Conservation (phyloP, 2,797 vertebrate genomes). For the Sciurus carolinensis region DNA sequence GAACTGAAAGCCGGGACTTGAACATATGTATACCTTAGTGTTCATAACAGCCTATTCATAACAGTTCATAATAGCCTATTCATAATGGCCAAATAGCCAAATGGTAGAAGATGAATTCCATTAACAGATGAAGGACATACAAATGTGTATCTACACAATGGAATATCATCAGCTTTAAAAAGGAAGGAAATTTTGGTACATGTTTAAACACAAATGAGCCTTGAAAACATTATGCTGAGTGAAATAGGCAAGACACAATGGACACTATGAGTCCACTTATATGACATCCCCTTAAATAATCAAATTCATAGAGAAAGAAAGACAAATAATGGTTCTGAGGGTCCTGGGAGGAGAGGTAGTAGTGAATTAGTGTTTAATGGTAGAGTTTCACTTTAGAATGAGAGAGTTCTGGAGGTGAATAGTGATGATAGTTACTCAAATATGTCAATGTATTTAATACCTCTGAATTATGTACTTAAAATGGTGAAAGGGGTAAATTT, state of each 20-base stretch:
- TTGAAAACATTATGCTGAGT: not conserved
- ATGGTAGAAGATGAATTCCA: not conserved
- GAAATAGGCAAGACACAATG: not conserved
- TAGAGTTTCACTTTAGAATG: not conserved
- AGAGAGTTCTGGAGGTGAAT: not conserved
- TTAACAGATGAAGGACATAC: not conserved
- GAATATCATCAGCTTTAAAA: constrained; percentile 27
- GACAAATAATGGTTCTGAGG: not conserved
- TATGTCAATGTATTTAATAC: not conserved
- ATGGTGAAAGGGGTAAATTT: not conserved
- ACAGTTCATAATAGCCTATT: not conserved
- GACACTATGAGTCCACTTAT: not conserved
- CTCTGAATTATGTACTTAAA: not conserved
- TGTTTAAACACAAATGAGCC: not conserved
- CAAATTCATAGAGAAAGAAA: not conserved
- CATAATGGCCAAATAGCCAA: not conserved
- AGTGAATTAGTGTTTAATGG: not conserved
- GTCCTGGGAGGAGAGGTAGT: not conserved
- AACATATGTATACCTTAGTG: not conserved
- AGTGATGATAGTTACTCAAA: not conserved
- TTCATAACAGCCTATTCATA: not conserved
- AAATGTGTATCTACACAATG: not conserved
- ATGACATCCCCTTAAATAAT: not conserved
- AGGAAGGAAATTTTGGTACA: not conserved
- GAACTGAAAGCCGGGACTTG: not conserved